Evolutionary conservation across 2,888 invertebrate genomes (phyloP).

Genomic region (Andrena trimmerana): DNA sequence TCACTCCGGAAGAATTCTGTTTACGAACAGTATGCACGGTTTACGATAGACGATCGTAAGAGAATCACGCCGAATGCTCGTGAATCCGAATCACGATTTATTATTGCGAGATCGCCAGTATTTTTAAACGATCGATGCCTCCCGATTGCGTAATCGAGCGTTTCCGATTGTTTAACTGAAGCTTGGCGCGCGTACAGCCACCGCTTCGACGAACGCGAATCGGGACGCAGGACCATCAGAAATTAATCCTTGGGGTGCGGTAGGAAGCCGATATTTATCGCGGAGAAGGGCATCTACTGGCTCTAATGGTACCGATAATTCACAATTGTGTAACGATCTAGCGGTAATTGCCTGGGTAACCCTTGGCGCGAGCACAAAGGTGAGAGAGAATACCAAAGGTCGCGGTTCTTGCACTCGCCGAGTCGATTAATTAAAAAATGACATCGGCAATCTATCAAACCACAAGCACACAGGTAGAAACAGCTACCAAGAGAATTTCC

Average conservation of each 20-base stretch:
- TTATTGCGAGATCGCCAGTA: slow-evolving; percentile 37
- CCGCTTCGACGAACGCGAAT: slow-evolving; percentile 23
- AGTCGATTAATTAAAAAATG: background rate
- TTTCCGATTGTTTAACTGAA: slow-evolving; percentile 55
- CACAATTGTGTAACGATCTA: slow-evolving; percentile 40
- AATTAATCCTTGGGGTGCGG: background rate
- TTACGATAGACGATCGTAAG: background rate
- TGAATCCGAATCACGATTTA: background rate
- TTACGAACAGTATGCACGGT: slow-evolving; percentile 16
- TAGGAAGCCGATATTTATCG: slow-evolving; percentile 7
- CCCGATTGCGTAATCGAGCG: slow-evolving; percentile 47
- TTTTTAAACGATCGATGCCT: slow-evolving; percentile 57
- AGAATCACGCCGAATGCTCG: background rate
- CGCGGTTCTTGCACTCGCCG: slow-evolving; percentile 10
- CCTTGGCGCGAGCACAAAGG: slow-evolving; percentile 47
- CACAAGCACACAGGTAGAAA: too few relatives aligned
- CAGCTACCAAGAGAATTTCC: too few relatives aligned
- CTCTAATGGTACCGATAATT: slow-evolving; percentile 27
- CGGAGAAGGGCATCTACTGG: background rate
- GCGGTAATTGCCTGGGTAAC: slow-evolving; percentile 40
- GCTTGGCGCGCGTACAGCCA: slow-evolving; percentile 54
- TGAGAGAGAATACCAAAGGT: slow-evolving; percentile 42
- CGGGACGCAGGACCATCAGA: slow-evolving; percentile 13
- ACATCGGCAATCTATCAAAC: too few relatives aligned
- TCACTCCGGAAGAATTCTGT: slow-evolving; percentile 22